Evolutionary conservation across 2,797 vertebrate species (phyloP).

Genomic region (Phataginus tetradactyla): DNA sequence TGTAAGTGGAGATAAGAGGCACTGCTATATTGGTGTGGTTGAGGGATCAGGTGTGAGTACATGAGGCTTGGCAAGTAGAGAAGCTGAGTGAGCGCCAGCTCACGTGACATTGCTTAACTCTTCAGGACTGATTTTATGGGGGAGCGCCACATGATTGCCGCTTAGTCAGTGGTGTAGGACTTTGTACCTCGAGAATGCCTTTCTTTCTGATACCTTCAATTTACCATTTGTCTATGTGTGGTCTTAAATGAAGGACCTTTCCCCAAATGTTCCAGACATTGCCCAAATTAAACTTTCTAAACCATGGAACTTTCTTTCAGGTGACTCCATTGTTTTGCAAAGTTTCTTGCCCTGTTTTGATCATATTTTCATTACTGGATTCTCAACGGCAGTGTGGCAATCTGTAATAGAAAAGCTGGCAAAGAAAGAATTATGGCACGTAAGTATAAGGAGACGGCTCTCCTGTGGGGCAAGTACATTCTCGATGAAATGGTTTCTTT

Average conservation of each 20-base stretch:
- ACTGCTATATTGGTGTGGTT: neutral
- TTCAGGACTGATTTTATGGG: neutral
- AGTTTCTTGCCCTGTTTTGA: slow-evolving; percentile 74
- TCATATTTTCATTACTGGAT: slow-evolving; percentile 77
- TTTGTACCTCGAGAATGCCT: neutral
- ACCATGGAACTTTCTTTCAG: slow-evolving; percentile 59
- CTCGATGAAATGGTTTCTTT: neutral
- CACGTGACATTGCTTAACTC: neutral
- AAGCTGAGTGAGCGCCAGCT: neutral
- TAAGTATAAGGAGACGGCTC: slow-evolving; percentile 75
- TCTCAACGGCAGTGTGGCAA: slow-evolving; percentile 84
- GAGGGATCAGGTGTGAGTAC: neutral
- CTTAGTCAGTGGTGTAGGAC: neutral
- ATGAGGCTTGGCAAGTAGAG: neutral
- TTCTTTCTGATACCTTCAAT: neutral
- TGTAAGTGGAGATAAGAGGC: neutral
- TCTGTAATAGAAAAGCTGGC: slow-evolving; percentile 86
- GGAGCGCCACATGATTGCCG: neutral
- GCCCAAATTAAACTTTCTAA: slow-evolving; percentile 12
- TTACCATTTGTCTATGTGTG: neutral
- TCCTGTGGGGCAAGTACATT: neutral
- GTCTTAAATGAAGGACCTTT: neutral
- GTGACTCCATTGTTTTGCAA: slow-evolving; percentile 64
- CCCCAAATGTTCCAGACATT: neutral
- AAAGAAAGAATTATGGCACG: slow-evolving; percentile 85